Evolutionary conservation across 2,797 vertebrate genomes (phyloP).

Genomic region (Rallus crepitans): DNA sequence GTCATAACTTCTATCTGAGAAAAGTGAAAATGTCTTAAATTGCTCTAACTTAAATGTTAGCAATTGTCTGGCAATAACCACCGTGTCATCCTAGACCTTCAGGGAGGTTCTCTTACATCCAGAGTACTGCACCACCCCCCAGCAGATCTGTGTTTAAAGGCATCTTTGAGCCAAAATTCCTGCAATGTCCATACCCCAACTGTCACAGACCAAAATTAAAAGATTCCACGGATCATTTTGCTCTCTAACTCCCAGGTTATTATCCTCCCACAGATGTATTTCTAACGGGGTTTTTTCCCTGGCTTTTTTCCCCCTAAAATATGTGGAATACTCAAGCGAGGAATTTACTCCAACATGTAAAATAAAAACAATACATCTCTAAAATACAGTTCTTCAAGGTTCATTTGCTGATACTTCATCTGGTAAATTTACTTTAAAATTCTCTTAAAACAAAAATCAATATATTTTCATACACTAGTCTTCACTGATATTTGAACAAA

Average conservation of each 20-base stretch:
- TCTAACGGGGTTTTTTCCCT: background rate
- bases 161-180: background rate
- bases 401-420: background rate
- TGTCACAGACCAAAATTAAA: background rate
- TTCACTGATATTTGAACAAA: background rate
- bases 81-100: background rate
- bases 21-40: background rate
- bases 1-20: background rate
- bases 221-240: background rate
- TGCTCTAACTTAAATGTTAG: background rate
- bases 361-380: background rate
- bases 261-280: background rate
- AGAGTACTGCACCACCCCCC: accelerated
- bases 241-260: background rate
- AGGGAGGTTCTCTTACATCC: too few species aligned
- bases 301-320: background rate
- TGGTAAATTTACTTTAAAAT: conserved; percentile 5
- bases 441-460: background rate
- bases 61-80: background rate
- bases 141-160: background rate
- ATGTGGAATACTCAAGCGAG: accelerated
- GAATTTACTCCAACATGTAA: background rate
- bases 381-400: background rate
- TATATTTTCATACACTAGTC: background rate
- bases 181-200: background rate